Percentiles rank a stretch among this genome's conserved stretches.
These are phyloP conservation scores for Mactra quadrangularis DNA, from an alignment of 1,140 invertebrate species.

Conservation along the genomic window DNA sequence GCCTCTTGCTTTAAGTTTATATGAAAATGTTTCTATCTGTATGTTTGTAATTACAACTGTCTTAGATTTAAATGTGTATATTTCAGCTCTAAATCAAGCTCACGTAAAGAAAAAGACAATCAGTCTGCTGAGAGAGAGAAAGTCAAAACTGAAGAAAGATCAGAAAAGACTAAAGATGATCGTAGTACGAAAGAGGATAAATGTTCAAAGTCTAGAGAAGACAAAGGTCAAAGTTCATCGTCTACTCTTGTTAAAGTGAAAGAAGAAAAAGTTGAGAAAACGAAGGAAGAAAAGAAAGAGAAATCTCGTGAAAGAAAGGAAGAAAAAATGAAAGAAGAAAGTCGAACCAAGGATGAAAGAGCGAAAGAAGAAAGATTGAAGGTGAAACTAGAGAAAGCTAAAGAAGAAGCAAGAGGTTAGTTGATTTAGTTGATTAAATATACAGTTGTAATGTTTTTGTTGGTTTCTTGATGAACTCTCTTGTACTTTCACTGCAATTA, in stretches of 20 bases:
- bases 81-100: slow-evolving; percentile 23
- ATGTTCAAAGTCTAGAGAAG: slow-evolving; percentile 2
- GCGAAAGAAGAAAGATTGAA: slow-evolving; percentile 46
- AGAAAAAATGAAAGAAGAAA: slow-evolving; percentile 63
- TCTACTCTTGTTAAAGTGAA: slow-evolving; percentile 18
- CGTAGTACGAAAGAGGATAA: slow-evolving; percentile 13
- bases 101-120: slow-evolving; percentile 60
- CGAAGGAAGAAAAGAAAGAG: slow-evolving; percentile 33
- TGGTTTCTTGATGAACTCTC: neutral
- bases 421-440: slow-evolving; percentile 13
- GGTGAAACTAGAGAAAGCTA: slow-evolving; percentile 52
- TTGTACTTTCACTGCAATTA: too few species aligned
- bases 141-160: slow-evolving; percentile 13
- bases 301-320: slow-evolving; percentile 61
- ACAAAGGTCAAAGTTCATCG: slow-evolving; percentile 50
- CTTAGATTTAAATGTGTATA: neutral
- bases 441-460: too few species aligned
- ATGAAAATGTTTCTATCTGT: too few species aligned
- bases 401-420: slow-evolving; percentile 46
- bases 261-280: slow-evolving; percentile 21
- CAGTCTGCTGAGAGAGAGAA: slow-evolving; percentile 23
- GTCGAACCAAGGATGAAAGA: slow-evolving; percentile 58
- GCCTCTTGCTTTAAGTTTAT: too few species aligned
- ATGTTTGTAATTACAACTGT: too few species aligned
- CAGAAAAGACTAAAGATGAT: slow-evolving; percentile 48